Evolutionary conservation across 2,113 vertebrate genomes (phyloP), one percentile per base, ranked within the genome.

Genomic region (Australoheros scitulus): DNA sequence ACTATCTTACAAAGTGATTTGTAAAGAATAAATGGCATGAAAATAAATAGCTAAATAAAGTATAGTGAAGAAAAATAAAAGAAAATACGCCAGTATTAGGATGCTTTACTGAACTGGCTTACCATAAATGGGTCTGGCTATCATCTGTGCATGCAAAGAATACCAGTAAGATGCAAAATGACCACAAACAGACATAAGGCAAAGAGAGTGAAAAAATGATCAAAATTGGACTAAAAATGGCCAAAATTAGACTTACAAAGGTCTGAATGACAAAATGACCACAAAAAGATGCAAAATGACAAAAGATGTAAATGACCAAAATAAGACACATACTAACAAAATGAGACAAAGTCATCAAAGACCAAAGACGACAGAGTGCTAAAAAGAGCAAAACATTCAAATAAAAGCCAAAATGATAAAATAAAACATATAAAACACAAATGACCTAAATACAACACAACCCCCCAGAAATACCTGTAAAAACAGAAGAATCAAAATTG

Each of bases 151-250:
- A 20, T 52, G 2, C 17, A 72, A 3, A 50, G 18, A 11, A 52
- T 29, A 70, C 41, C 18, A 20, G 0, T 2, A 2, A 32, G 50
- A 72, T 72, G 65, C 65, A 72, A 29, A 68, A 50, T 50, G 41
- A 50, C 0, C 15, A 50, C 5, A 50, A 50, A 50, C 9, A 24
- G 41, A 70, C 64, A 50, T 26, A 68, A 17, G 43, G 63, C 24
- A 43, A 65, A 43, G 26, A 47, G 1, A 68, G 38, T 26, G 22
- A 26, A 26, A 72, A 70, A 68, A 47, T 68, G 22, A 29, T 29
- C 11, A 32, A 29, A 20, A 52, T 0, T 29, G 0, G 6, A n/a
- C 3, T 18, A 56, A n/a, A n/a, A n/a, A 20, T n/a, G 3, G 7
- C 0, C 1, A 52, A 18, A 32, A 20, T 32, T 18, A 32, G 10